Conservation (phyloP, 2,113 vertebrate species). For the zebrafish (Danio rerio) region DNA sequence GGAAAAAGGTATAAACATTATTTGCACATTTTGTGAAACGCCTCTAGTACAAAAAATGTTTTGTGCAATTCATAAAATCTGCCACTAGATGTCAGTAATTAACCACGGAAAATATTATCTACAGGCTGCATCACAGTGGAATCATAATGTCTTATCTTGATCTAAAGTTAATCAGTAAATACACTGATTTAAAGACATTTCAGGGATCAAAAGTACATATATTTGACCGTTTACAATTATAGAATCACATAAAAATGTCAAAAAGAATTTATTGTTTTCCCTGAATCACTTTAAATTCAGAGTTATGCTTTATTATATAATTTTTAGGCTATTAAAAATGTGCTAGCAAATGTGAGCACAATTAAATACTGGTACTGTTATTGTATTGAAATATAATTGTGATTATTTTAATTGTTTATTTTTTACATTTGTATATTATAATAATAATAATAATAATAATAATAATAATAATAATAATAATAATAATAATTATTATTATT, state of each 20-base stretch:
- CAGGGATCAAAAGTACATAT: neutral
- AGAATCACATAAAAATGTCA: too few relatives aligned
- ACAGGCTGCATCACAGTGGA: neutral
- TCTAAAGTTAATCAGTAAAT: neutral
- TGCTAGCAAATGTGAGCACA: too few relatives aligned
- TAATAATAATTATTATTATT: too few relatives aligned
- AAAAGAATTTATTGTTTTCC: neutral
- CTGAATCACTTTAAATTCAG: neutral
- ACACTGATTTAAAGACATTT: neutral
- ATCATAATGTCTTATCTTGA: neutral
- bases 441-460: too few relatives aligned
- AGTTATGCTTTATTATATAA: neutral
- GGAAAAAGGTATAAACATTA: neutral
- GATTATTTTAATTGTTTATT: too few relatives aligned
- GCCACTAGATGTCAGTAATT: slow-evolving; percentile 47
- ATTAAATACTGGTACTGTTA: too few relatives aligned
- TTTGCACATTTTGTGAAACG: neutral
- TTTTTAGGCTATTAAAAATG: neutral
- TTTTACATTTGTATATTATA: too few relatives aligned
- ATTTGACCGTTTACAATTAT: neutral
- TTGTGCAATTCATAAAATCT: neutral
- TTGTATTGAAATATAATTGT: too few relatives aligned
- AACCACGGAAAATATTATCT: slow-evolving; percentile 16
- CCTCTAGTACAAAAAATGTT: neutral
- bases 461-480: too few relatives aligned